Percentiles rank a stretch among this genome's conserved stretches.
Evolutionary conservation across 2,797 vertebrate genomes (phyloP).

Genomic region (Sebastes iracundus): DNA sequence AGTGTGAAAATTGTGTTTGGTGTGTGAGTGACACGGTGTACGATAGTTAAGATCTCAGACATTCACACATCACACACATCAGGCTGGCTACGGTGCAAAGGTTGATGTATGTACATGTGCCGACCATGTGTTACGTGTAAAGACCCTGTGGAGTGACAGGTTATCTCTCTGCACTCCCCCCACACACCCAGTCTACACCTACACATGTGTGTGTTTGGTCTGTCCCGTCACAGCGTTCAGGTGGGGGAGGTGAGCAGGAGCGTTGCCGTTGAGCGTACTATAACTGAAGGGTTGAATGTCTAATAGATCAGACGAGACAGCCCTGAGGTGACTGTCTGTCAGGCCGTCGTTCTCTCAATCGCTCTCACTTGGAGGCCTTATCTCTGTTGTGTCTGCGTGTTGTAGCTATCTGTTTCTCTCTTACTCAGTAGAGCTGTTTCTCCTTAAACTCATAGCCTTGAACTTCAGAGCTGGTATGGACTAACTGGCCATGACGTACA

Average conservation of each 20-base stretch:
- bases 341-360: conserved; percentile 40
- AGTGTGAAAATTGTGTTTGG: neutral
- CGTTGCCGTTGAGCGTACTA: conserved; percentile 1
- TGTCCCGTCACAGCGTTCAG: conserved; percentile 42
- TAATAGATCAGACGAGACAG: conserved; percentile 68
- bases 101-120: conserved; percentile 57
- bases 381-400: conserved; percentile 67
- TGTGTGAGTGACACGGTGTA: conserved; percentile 8
- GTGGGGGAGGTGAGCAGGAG: conserved; percentile 23
- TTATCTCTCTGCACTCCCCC: conserved; percentile 43
- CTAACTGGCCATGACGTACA: conserved; percentile 43
- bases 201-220: conserved; percentile 53
- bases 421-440: conserved; percentile 30
- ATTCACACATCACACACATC: conserved; percentile 30
- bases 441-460: conserved; percentile 57
- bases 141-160: conserved; percentile 67
- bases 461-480: conserved; percentile 23
- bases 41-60: conserved; percentile 52
- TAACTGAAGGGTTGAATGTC: conserved; percentile 58
- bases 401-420: conserved; percentile 33
- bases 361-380: conserved; percentile 27
- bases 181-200: conserved; percentile 14
- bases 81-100: conserved; percentile 35
- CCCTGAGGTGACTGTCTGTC: conserved; percentile 67
- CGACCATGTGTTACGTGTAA: conserved; percentile 54